Conservation (phyloP, 2,888 invertebrate species). For the Smittia aterrima region DNA sequence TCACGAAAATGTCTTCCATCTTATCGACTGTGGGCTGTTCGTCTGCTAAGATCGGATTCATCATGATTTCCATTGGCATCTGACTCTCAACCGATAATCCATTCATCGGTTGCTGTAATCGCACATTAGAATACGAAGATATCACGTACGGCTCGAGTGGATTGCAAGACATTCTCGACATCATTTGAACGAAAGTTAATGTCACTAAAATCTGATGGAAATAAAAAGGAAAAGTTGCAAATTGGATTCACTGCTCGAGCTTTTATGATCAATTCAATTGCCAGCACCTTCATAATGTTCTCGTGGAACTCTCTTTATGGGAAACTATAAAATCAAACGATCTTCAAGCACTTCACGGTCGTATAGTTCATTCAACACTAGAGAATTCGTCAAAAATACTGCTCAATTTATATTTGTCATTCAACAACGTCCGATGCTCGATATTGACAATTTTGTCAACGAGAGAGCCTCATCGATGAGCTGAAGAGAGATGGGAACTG, state of each 20-base stretch:
- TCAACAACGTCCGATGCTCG: conserved; percentile 11
- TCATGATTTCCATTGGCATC: conserved; percentile 26
- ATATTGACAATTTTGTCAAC: not conserved
- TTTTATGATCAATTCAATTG: conserved; percentile 10
- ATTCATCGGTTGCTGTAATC: conserved; percentile 15
- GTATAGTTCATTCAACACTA: conserved; percentile 25
- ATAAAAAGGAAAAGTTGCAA: not conserved
- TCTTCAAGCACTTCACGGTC: not conserved
- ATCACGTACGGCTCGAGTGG: conserved; percentile 8
- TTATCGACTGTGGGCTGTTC: conserved; percentile 30
- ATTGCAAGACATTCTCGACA: not conserved
- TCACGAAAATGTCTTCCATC: conserved; percentile 25
- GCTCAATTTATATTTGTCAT: conserved; percentile 30
- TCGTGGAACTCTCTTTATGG: not conserved
- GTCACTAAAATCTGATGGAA: conserved; percentile 19
- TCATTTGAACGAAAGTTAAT: conserved; percentile 29
- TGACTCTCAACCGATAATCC: conserved; percentile 27
- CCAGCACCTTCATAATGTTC: conserved; percentile 16
- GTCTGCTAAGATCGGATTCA: conserved; percentile 21
- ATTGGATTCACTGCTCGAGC: conserved; percentile 8
- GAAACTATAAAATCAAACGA: not conserved
- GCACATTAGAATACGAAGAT: conserved; percentile 26
- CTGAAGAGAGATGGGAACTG: not conserved
- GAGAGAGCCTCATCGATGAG: not conserved
- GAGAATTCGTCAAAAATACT: conserved; percentile 18